These are phyloP conservation scores for Eubasilissa splendida DNA, from an alignment of 2,888 invertebrate species.

Conservation along the genomic window DNA sequence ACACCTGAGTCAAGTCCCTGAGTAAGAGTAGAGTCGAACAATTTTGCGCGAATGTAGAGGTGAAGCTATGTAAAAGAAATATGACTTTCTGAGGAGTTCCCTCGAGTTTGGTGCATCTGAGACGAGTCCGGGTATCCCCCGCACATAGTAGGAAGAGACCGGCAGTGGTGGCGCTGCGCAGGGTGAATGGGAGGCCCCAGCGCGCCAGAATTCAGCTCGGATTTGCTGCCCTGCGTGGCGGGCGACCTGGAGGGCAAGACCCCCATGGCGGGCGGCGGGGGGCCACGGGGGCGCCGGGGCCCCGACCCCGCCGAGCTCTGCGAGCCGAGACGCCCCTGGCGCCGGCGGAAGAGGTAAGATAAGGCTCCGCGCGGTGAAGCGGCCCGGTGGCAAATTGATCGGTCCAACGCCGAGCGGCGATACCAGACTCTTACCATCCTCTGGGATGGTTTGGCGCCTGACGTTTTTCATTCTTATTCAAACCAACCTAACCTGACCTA, in stretches of 20 bases:
- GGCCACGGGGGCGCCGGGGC: conserved; percentile 32
- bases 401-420: conserved; percentile 7
- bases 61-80: too few species aligned
- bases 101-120: neutral
- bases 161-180: conserved; percentile 9
- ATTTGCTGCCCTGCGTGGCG: conserved; percentile 41
- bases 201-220: conserved; percentile 38
- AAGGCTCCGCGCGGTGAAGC: neutral
- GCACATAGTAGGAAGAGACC: neutral
- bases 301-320: conserved; percentile 41
- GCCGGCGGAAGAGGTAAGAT: conserved; percentile 48
- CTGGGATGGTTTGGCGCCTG: too few species aligned
- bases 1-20: too few species aligned
- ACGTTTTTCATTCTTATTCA: too few species aligned
- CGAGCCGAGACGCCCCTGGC: conserved; percentile 47
- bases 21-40: too few species aligned
- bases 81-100: too few species aligned
- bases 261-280: conserved; percentile 32
- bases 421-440: neutral
- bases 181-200: conserved; percentile 48
- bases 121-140: neutral
- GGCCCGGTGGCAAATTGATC: neutral
- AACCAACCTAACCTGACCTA: too few species aligned
- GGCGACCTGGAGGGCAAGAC: conserved; percentile 39
- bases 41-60: too few species aligned